phyloP scores from a whole-genome alignment of 2,888 invertebrate species.

The Chymomyza procnemis region DNA sequence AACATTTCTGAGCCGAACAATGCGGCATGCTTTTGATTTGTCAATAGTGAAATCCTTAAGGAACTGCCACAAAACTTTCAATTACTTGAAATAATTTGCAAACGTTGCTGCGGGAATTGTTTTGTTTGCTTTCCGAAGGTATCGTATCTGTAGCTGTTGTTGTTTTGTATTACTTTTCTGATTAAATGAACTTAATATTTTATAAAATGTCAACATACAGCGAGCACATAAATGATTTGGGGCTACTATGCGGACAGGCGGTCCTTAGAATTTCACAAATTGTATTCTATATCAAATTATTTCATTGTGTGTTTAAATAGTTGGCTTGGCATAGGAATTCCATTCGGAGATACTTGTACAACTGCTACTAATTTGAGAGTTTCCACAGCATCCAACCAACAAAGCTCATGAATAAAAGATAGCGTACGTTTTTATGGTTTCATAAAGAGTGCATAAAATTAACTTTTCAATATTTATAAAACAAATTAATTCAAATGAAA shows the following conservation, averaged over 20 bases:
- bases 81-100: constrained; percentile 58
- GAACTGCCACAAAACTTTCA: constrained; percentile 39
- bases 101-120: constrained; percentile 41
- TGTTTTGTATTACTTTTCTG: constrained; percentile 6
- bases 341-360: no score
- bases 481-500: no score
- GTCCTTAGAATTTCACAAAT: not conserved
- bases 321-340: not conserved
- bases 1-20: not conserved
- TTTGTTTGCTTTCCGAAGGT: constrained; percentile 11
- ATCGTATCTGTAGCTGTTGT: not conserved
- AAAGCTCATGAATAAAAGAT: no score
- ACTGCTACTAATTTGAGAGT: no score
- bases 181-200: not conserved
- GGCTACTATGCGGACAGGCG: not conserved
- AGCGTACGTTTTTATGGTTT: no score
- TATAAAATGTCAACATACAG: not conserved
- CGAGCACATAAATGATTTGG: not conserved
- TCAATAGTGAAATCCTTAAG: not conserved
- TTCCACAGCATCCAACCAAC: no score
- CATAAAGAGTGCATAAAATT: not conserved
- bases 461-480: not conserved
- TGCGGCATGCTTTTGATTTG: not conserved
- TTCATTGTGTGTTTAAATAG: not conserved
- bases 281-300: not conserved